These are phyloP conservation scores for Gonocerus acuteangulatus DNA, from an alignment of 2,888 invertebrate species.

Conservation along the genomic window DNA sequence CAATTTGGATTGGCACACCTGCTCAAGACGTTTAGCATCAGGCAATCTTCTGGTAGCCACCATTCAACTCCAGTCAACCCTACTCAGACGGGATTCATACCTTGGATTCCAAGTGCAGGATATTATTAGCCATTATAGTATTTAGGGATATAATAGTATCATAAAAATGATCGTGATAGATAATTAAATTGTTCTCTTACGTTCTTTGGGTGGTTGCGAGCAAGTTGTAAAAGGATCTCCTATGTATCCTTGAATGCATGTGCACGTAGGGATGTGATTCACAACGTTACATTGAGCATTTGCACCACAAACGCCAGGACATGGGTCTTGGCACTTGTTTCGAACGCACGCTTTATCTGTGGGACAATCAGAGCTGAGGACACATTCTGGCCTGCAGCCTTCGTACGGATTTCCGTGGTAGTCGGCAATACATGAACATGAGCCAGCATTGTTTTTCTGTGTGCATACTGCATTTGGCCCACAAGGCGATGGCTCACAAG, in stretches of 20 bases:
- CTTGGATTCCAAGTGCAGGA: no score
- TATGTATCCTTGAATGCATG: slow-evolving; percentile 49
- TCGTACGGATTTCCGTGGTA: slow-evolving; percentile 81
- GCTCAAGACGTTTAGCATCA: no score
- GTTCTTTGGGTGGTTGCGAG: slow-evolving; percentile 36
- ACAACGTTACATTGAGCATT: slow-evolving; percentile 61
- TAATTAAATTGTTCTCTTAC: not conserved
- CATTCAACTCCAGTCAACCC: no score
- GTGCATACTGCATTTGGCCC: slow-evolving; percentile 75
- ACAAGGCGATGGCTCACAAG: slow-evolving; percentile 80
- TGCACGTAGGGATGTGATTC: slow-evolving; percentile 53
- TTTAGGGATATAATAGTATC: no score
- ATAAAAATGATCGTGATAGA: no score
- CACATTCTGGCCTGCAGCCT: slow-evolving; percentile 73
- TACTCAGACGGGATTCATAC: no score
- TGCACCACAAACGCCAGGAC: slow-evolving; percentile 64
- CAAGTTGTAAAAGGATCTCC: slow-evolving; percentile 54
- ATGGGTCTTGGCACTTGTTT: slow-evolving; percentile 71
- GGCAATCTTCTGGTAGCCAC: no score
- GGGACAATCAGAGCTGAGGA: slow-evolving; percentile 75
- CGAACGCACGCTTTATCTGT: slow-evolving; percentile 64
- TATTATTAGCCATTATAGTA: no score
- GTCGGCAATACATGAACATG: slow-evolving; percentile 71
- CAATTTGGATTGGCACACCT: no score
- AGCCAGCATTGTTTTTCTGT: slow-evolving; percentile 67